phyloP scores from a whole-genome alignment of 1,140 invertebrate genomes.

The Zaprionus capensis region DNA sequence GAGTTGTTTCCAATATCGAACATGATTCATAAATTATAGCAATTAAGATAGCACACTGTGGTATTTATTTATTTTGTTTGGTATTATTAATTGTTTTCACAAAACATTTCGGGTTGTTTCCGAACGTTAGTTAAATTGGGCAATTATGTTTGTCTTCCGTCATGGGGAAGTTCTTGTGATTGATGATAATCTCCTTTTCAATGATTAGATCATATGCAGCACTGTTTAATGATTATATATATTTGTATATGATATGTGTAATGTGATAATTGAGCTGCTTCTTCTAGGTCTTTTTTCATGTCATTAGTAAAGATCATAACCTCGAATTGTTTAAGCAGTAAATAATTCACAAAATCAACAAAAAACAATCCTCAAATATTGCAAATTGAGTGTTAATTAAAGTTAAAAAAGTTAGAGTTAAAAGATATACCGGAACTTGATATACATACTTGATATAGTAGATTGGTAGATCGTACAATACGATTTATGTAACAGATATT shows the following conservation, averaged over 20 bases:
- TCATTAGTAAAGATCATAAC: neutral
- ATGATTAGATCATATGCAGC: neutral
- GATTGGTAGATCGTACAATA: neutral
- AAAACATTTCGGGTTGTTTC: neutral
- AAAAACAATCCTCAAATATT: neutral
- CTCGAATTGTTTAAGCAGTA: neutral
- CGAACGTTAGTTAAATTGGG: neutral
- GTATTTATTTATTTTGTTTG: neutral
- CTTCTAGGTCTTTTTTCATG: neutral
- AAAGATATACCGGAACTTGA: neutral
- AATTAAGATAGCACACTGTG: neutral
- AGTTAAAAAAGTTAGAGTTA: too few species aligned
- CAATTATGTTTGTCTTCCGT: slow-evolving; percentile 7
- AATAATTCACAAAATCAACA: neutral
- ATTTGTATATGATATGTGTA: neutral
- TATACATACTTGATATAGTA: neutral
- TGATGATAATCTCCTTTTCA: neutral
- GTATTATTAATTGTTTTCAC: neutral
- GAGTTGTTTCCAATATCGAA: neutral
- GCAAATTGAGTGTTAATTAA: slow-evolving; percentile 9
- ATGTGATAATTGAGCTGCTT: neutral
- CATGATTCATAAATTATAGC: slow-evolving; percentile 1
- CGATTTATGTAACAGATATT: neutral
- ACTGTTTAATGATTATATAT: neutral
- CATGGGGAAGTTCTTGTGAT: slow-evolving; percentile 8